Percentiles rank a stretch among this genome's conserved stretches.
Conservation (phyloP, 1,140 invertebrate species). For the Leptinotarsa undecemlineata region DNA sequence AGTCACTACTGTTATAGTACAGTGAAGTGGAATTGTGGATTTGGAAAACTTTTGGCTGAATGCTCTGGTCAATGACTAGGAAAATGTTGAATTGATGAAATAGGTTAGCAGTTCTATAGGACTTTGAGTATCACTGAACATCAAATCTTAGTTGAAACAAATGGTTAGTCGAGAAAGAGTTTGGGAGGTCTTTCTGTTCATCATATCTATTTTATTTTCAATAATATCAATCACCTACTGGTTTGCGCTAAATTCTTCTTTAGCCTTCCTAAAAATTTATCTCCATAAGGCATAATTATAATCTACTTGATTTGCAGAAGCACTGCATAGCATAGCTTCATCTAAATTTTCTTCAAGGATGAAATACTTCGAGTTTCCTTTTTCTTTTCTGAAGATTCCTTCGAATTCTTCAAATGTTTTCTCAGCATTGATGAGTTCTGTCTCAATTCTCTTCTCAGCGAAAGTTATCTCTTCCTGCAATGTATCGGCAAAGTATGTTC, state of each 20-base stretch:
- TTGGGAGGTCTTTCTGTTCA: too few species aligned
- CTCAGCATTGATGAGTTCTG: constrained; percentile 42
- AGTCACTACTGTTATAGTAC: too few species aligned
- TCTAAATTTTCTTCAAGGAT: constrained; percentile 79
- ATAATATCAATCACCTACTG: constrained; percentile 31
- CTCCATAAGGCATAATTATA: constrained; percentile 83
- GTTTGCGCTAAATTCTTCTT: constrained; percentile 37
- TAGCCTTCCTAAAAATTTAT: constrained; percentile 54
- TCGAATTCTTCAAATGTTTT: constrained; percentile 57
- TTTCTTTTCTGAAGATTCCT: constrained; percentile 60
- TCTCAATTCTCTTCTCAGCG: constrained; percentile 45
- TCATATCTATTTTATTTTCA: too few species aligned
- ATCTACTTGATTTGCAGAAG: constrained; percentile 67
- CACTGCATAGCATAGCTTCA: constrained; percentile 74
- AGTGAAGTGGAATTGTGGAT: too few species aligned
- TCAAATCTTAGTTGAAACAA: too few species aligned
- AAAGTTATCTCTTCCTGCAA: constrained; percentile 55
- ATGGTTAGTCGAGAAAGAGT: too few species aligned
- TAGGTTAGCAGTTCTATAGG: too few species aligned
- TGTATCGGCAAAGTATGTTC: constrained; percentile 59
- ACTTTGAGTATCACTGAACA: too few species aligned
- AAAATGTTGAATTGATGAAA: too few species aligned
- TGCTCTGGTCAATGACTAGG: too few species aligned
- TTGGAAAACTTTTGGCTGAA: too few species aligned
- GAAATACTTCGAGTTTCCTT: constrained; percentile 64